Evolutionary conservation across 2,113 vertebrate genomes (phyloP), one percentile per base, ranked within the genome.

Genomic region (Apaloderma vittatum): DNA sequence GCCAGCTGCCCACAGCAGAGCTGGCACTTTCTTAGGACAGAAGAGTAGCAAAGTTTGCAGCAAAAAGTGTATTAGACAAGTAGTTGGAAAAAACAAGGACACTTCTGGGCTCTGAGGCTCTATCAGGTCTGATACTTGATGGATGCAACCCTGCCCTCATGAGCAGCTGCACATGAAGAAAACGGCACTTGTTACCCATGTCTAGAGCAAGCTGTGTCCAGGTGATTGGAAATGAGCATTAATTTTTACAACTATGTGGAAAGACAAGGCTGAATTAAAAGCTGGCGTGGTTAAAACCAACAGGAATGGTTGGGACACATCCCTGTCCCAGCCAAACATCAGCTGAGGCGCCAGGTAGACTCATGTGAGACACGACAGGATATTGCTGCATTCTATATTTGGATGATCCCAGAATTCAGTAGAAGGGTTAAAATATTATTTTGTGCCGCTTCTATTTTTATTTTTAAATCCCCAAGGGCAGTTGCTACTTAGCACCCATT

Each of bases 401-500:
- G 65, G 65, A 34, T 46, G 43, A 62, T 83, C 51, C 46, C 0
- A 2, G 40, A 58, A 46, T 29, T 43, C 37, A 88, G 52, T 3
- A 46, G 51, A 90, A 80, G 88, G 73, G 93, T 94, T 96, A 94
- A 97, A 90, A 76, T 86, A 92, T 11, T 88, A 62, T 80, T 92
- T 93, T 78, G 43, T 88, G 81, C 57, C 2, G 55, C 65, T 94
- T 92, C 94, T 97, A 94, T 96, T 97, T 96, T 95, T 92, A 95
- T 95, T 91, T 91, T 92, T 30, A 83, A 84, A 76, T 58, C 94
- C 95, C 95, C 65, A 74, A 59, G 83, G 94, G 95, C 72, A 74
- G 67, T 94, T 94, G 88, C 86, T 96, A 86, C 93, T 97, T 84
- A 95, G 91, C 94, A 96, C 79, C 91, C 75, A 94, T 83, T 95